Percentiles rank a stretch among this genome's conserved stretches.
Conservation (phyloP, 2,888 invertebrate genomes). For the Metacarcinus magister region DNA sequence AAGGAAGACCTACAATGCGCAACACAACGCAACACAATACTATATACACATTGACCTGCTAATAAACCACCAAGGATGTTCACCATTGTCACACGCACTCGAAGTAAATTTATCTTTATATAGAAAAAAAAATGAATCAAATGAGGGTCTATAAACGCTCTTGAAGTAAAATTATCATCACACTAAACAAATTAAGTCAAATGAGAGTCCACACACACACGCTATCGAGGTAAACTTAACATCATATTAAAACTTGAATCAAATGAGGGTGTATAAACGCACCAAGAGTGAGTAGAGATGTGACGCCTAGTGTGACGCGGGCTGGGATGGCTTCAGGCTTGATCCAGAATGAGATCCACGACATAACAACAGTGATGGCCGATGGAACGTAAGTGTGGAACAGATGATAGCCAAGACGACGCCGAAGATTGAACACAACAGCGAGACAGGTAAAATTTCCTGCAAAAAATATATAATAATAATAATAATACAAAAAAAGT, state of each 20-base stretch:
- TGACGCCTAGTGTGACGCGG: constrained; percentile 94
- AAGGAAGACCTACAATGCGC: neutral
- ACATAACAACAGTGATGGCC: constrained; percentile 96
- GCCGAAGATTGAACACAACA: constrained; percentile 93
- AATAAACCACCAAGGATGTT: neutral
- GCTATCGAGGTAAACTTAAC: neutral
- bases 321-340: constrained; percentile 96
- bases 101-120: neutral
- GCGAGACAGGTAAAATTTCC: constrained; percentile 96
- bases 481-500: neutral
- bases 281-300: constrained; percentile 93
- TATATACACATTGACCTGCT: neutral
- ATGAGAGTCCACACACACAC: neutral
- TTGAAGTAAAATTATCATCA: constrained; percentile 88
- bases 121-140: neutral
- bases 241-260: neutral
- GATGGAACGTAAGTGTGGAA: constrained; percentile 97
- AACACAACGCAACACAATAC: neutral
- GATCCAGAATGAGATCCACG: constrained; percentile 98
- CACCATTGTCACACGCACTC: neutral
- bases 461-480: constrained; percentile 84
- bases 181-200: neutral
- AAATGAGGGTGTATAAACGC: constrained; percentile 82
- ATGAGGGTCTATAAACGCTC: constrained; percentile 85
- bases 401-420: constrained; percentile 94